These are phyloP conservation scores for Magallana angulata DNA, from an alignment of 1,140 invertebrate species.

Conservation along the genomic window DNA sequence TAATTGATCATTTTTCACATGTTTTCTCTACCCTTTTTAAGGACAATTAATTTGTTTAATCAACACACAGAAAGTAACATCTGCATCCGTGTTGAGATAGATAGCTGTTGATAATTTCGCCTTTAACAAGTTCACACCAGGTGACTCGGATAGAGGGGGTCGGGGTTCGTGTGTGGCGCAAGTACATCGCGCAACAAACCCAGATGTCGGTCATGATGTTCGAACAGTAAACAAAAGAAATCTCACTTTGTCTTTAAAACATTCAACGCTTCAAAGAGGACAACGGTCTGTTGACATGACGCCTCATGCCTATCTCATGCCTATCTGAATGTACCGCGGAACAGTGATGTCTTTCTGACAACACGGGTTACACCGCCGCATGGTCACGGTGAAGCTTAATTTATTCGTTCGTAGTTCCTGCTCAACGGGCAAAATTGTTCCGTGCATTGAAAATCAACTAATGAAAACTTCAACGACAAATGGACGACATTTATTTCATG, in stretches of 20 bases:
- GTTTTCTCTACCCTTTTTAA: too few species aligned
- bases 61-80: conserved; percentile 9
- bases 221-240: neutral
- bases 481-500: conserved; percentile 17
- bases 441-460: too few species aligned
- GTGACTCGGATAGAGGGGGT: neutral
- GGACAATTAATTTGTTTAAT: neutral
- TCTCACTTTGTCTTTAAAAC: neutral
- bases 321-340: too few species aligned
- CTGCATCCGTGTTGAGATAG: neutral
- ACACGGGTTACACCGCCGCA: too few species aligned
- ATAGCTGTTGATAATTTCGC: neutral
- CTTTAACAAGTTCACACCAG: neutral
- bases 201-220: neutral
- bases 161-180: too few species aligned
- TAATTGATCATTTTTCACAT: neutral
- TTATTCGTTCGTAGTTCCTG: too few species aligned
- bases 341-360: too few species aligned
- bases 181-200: neutral
- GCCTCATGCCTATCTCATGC: too few species aligned
- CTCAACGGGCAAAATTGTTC: too few species aligned
- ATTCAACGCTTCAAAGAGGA: neutral
- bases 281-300: too few species aligned
- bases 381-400: too few species aligned
- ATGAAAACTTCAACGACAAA: neutral